Evolutionary conservation across 1,140 invertebrate genomes (phyloP).

Genomic region (Aphaenogaster ashmeadi): DNA sequence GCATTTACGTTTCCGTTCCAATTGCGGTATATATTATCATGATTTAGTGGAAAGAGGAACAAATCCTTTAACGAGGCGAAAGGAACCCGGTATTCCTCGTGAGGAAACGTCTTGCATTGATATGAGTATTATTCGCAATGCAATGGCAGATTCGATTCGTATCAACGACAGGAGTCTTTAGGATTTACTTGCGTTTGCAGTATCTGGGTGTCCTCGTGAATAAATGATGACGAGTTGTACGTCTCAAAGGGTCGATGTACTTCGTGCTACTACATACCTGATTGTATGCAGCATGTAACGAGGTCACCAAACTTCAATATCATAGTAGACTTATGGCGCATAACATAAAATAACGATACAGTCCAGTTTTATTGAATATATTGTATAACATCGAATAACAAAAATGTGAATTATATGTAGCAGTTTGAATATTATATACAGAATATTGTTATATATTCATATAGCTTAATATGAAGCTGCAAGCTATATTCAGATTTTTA

Average conservation of each 20-base stretch:
- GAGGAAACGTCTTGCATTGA: slow-evolving; percentile 18
- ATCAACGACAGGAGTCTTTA: slow-evolving; percentile 52
- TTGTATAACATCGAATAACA: background rate
- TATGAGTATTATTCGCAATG: slow-evolving; percentile 35
- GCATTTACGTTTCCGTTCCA: slow-evolving; percentile 39
- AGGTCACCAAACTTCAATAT: slow-evolving; percentile 53
- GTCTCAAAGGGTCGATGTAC: slow-evolving; percentile 59
- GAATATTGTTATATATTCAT: background rate
- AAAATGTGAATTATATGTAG: background rate
- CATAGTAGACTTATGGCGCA: slow-evolving; percentile 17
- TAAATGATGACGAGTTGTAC: slow-evolving; percentile 55
- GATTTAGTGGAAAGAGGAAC: slow-evolving; percentile 39
- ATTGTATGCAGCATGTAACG: slow-evolving; percentile 56
- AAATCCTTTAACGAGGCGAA: slow-evolving; percentile 53
- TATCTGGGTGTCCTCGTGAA: slow-evolving; percentile 64
- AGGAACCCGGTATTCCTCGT: background rate
- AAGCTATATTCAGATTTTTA: background rate
- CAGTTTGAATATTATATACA: background rate
- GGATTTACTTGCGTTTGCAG: slow-evolving; percentile 40
- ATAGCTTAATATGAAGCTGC: background rate
- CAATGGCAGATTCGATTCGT: slow-evolving; percentile 44
- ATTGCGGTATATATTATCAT: slow-evolving; percentile 46
- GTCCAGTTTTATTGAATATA: slow-evolving; percentile 34
- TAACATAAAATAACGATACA: slow-evolving; percentile 1
- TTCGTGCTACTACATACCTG: slow-evolving; percentile 28